Evolutionary conservation across 2,888 invertebrate species (phyloP), one percentile per base, ranked within the genome.

Genomic region (Drosophila falleni): DNA sequence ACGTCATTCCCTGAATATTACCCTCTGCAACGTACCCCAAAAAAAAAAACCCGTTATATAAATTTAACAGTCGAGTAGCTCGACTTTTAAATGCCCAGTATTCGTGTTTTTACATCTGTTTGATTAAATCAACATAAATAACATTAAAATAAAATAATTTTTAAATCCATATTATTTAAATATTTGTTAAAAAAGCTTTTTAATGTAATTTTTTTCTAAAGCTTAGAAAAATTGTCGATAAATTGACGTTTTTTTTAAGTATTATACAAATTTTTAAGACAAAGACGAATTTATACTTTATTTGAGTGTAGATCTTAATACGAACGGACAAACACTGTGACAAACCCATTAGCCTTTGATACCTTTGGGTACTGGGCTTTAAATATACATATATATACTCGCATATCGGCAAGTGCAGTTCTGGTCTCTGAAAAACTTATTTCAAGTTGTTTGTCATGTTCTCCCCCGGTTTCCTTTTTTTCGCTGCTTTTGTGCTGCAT

Each of bases 401-500:
- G 39, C 41, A 49, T 60, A 60, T 37, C 55, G 51, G 56, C 44
- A 61, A 78, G 51, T 70, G 80, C 80, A 79, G 47, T 41, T 51
- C 51, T 37, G 54, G 37, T 69, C 66, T 47, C 49, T 63, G 77
- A 47, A 55, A 61, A 80, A 74, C 78, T 74, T 89, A 84, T 81
- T 60, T 70, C 62, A 72, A 84, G 70, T 73, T 78, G 79, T 71
- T 85, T 81, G 68, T 74, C 63, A 59, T 74, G 66, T 56, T 69
- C 60, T 71, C 42, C 70, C 73, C 76, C 63, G n/a, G 5, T 51
- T 46, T 50, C 23, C 23, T 23, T 4, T 64, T 58, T 67, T 67
- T 76, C 69, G 82, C 73, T 71, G 58, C 83, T 82, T 87, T 89
- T 88, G 86, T 89, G 71, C 63, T 86, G 78, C 87, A 89, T 71